Evolutionary conservation across 2,888 invertebrate genomes (phyloP).

Genomic region (Caenorhabditis afra): DNA sequence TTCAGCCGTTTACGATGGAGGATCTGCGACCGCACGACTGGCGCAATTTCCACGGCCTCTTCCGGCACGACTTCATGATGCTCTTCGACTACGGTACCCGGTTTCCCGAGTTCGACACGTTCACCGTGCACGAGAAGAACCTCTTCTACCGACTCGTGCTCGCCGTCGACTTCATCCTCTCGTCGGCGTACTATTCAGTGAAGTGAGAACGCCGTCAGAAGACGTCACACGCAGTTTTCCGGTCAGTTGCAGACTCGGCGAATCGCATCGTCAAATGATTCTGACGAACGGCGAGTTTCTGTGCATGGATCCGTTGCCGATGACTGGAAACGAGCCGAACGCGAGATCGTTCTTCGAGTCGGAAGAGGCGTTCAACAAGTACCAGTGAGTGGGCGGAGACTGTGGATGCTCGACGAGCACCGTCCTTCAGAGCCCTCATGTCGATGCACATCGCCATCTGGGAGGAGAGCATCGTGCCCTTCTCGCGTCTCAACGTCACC

Average conservation of each 20-base stretch:
- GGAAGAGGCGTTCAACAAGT: constrained; percentile 61
- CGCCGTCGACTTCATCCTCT: constrained; percentile 66
- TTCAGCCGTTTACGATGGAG: constrained; percentile 60
- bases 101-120: constrained; percentile 60
- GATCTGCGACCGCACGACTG: constrained; percentile 64
- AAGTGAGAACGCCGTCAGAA: constrained; percentile 26
- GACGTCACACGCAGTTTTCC: not conserved
- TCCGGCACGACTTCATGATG: constrained; percentile 65
- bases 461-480: constrained; percentile 59
- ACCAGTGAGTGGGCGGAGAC: constrained; percentile 46
- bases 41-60: constrained; percentile 59
- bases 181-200: constrained; percentile 62
- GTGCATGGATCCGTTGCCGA: constrained; percentile 61
- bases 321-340: constrained; percentile 57
- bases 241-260: constrained; percentile 35
- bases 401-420: not conserved
- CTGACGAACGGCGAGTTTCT: constrained; percentile 63
- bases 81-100: constrained; percentile 63
- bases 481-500: constrained; percentile 54
- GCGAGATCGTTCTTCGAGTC: constrained; percentile 54
- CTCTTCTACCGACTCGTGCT: constrained; percentile 60
- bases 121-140: constrained; percentile 62
- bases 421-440: constrained; percentile 57
- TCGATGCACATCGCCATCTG: constrained; percentile 62
- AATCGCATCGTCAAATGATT: constrained; percentile 48